Evolutionary conservation across 2,113 vertebrate genomes (phyloP).

Genomic region (Pteruthius melanotis): DNA sequence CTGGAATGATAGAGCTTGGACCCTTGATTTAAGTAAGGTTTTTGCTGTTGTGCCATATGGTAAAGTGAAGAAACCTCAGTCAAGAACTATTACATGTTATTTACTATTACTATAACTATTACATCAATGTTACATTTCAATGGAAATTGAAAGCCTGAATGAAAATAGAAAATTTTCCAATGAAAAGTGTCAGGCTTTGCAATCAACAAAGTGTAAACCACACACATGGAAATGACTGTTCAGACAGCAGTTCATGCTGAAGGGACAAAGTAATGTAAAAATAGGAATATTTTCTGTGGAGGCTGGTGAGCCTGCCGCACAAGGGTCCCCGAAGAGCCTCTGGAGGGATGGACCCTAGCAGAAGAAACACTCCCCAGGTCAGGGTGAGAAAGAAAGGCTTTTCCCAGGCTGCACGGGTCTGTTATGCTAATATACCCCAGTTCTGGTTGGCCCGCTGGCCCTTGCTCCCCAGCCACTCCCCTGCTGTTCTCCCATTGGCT

Average conservation of each 20-base stretch:
- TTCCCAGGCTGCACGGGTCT: too few species aligned
- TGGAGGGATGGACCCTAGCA: too few species aligned
- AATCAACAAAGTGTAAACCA: background rate
- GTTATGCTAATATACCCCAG: too few species aligned
- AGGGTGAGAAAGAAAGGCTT: too few species aligned
- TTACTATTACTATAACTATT: too few species aligned
- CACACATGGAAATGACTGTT: background rate
- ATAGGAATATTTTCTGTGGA: background rate
- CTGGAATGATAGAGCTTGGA: background rate
- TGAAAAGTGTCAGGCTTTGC: background rate
- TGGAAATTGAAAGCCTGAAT: background rate
- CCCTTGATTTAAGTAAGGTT: background rate
- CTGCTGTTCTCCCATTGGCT: too few species aligned
- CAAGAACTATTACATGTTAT: background rate
- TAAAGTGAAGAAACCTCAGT: background rate
- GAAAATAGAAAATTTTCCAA: background rate
- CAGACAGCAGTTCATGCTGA: background rate
- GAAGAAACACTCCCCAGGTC: too few species aligned
- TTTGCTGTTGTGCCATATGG: background rate
- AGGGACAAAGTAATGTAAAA: background rate
- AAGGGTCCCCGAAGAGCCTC: too few species aligned
- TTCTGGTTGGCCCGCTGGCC: too few species aligned
- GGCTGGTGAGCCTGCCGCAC: too few species aligned
- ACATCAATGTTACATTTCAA: too few species aligned
- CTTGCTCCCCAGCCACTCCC: too few species aligned